These are phyloP conservation scores for Lordiphosa andalusiaca DNA, from an alignment of 2,888 invertebrate species.

Conservation along the genomic window DNA sequence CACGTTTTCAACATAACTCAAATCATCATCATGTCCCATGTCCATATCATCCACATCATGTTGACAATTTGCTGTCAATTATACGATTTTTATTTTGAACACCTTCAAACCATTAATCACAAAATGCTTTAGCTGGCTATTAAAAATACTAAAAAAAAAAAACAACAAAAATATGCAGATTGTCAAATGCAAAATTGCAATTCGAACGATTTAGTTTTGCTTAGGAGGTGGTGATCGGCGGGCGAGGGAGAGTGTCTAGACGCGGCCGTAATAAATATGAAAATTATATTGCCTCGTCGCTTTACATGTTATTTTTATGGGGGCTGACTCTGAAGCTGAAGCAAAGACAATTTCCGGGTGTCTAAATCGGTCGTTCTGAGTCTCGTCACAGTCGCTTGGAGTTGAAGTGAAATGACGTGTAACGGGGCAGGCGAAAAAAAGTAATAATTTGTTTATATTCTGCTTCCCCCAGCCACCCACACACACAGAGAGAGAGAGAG, in stretches of 20 bases:
- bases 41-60: conserved; percentile 2
- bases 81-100: conserved; percentile 4
- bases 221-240: background rate
- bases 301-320: conserved; percentile 11
- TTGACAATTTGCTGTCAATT: conserved; percentile 11
- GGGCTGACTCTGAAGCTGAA: conserved; percentile 18
- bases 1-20: conserved; percentile 1
- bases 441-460: background rate
- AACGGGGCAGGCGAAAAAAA: conserved; percentile 23
- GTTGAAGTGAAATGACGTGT: conserved; percentile 44
- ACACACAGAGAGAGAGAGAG: background rate
- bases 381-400: conserved; percentile 39
- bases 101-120: conserved; percentile 11
- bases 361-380: conserved; percentile 55
- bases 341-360: conserved; percentile 64
- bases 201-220: conserved; percentile 3
- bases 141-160: conserved; percentile 8
- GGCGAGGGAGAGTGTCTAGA: conserved; percentile 13
- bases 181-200: conserved; percentile 10
- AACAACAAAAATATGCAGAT: conserved; percentile 1
- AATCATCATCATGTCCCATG: background rate
- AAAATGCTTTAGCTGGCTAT: conserved; percentile 6
- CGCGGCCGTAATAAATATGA: conserved; percentile 32
- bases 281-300: conserved; percentile 28
- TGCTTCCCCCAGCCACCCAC: conserved; percentile 3